These are phyloP conservation scores for Nebria ingens DNA, from an alignment of 1,140 invertebrate species.

Conservation along the genomic window DNA sequence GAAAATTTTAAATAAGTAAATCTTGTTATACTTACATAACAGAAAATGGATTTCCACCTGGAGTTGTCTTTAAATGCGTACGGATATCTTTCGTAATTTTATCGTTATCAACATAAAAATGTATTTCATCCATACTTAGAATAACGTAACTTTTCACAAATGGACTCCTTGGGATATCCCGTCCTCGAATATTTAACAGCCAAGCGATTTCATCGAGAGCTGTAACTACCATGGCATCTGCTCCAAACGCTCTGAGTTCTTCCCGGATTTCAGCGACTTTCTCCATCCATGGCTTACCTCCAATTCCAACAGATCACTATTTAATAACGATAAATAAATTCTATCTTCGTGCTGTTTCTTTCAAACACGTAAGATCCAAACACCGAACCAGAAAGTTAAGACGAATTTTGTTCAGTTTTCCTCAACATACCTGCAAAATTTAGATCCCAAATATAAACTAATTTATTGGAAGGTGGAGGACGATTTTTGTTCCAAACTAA, in stretches of 20 bases:
- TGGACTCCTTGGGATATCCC: slow-evolving; percentile 80
- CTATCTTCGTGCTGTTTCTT: neutral
- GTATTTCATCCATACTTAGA: slow-evolving; percentile 41
- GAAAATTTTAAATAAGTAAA: slow-evolving; percentile 13
- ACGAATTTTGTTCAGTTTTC: neutral
- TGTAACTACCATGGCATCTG: slow-evolving; percentile 73
- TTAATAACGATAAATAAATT: slow-evolving; percentile 7
- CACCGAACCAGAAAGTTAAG: too few species aligned
- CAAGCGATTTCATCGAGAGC: slow-evolving; percentile 89
- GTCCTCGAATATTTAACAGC: slow-evolving; percentile 89
- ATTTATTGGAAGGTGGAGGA: slow-evolving; percentile 39
- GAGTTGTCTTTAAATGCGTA: neutral
- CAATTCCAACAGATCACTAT: slow-evolving; percentile 11
- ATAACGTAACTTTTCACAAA: slow-evolving; percentile 66
- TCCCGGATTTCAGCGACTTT: slow-evolving; percentile 60
- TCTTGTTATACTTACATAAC: slow-evolving; percentile 1
- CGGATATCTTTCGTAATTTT: slow-evolving; percentile 16
- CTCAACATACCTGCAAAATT: slow-evolving; percentile 24
- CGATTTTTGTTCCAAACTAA: slow-evolving; percentile 63
- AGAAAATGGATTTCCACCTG: neutral
- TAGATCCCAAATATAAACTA: slow-evolving; percentile 28
- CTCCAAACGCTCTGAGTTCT: slow-evolving; percentile 51
- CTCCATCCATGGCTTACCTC: slow-evolving; percentile 56
- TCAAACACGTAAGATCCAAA: neutral
- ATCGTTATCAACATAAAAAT: slow-evolving; percentile 50